Base-by-base conservation (phyloP, 2,888 invertebrate species). In the Hirtodrosophila histrioides region DNA sequence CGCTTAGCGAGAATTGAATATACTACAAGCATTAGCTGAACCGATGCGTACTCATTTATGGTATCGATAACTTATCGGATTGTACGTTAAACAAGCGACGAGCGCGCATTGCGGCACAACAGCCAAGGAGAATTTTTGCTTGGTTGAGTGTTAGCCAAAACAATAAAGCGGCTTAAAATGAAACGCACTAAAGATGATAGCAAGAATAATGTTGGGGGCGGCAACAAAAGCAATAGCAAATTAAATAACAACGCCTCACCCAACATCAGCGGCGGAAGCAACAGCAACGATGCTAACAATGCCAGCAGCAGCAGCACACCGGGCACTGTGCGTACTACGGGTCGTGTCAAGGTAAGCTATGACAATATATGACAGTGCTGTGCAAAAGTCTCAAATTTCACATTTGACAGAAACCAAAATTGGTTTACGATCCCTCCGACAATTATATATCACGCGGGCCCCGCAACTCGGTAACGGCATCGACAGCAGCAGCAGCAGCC, bases 381-480 rank as follows among this genome's bases (percentile, higher is more conserved):
- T 4, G 17, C 17, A 17, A 17, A 17, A 1, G 17, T 31, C 29
- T 37, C 6, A 54, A 3, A 3, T 36, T 39, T 4, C 1, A 0
- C 35, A 24, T 36, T 37, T 43, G 0, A 27, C 33, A 95, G 94
- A 94, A 96, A 93, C 96, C 96, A 0, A 96, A 96, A 88, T 95
- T 95, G 89, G 96, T 97, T 0, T 97, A 96, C 89, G 96, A 97
- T 91, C 97, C 97, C 3, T 96, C 96, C 0, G 96, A 96, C 84
- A 95, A 95, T 75, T 95, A 96, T 91, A 92, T 95, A 36, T 96
- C 96, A 8, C 90, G 88, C 51, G 81, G 86, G 41, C 74, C 88
- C 5, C 78, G 82, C 37, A 69, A 27, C 43, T 72, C 80, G 5
- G 10, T 56, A 31, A 68, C 62, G 23, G 62, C 51, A 24, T 23